Base-by-base conservation (phyloP, 2,888 invertebrate genomes). In the Xylota segnis region DNA sequence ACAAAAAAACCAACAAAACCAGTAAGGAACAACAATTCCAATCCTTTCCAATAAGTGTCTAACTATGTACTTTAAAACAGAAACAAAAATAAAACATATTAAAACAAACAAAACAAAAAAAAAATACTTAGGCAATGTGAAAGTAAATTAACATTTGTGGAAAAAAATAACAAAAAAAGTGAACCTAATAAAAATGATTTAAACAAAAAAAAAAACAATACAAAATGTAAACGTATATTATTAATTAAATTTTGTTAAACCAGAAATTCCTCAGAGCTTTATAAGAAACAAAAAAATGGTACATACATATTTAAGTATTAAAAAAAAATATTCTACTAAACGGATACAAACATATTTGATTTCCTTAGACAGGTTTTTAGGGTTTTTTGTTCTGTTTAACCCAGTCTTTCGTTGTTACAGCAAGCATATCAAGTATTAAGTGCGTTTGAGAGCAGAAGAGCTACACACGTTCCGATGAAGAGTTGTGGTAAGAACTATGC, bases 211-310 rank as follows among this genome's bases (percentile, higher is more conserved):
- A 23, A 23, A 23, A 74, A 76, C 1, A 43, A 83, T 45, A 29
- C 66, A 70, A 76, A 54, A 76, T 43, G 59, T 68, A 66, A 72
- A 71, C 65, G 71, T 72, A 75, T 59, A 74, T 82, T 75, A 82
- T 66, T 59, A 78, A 78, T 59, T 77, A 65, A 66, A 82, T 82
- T 86, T 86, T 82, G 82, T 86, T 86, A 82, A 82, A 86, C 86
- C 86, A 82, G 75, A 82, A 82, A 82, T 72, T 82, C 72, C 76
- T 86, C 82, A 86, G 86, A 86, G 86, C 86, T 86, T 86, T 86
- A 86, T 86, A 82, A 86, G 81, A 78, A 84, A 81, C 75, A 84
- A 79, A 83, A 83, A 65, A 77, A 81, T 71, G 75, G 63, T 75
- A 81, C 79, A 23, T 23, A 23, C 23, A 79, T 84, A 84, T 79